Evolutionary conservation across 2,113 vertebrate species (phyloP), one percentile per base, ranked within the genome.

Genomic region (Sceloporus undulatus): DNA sequence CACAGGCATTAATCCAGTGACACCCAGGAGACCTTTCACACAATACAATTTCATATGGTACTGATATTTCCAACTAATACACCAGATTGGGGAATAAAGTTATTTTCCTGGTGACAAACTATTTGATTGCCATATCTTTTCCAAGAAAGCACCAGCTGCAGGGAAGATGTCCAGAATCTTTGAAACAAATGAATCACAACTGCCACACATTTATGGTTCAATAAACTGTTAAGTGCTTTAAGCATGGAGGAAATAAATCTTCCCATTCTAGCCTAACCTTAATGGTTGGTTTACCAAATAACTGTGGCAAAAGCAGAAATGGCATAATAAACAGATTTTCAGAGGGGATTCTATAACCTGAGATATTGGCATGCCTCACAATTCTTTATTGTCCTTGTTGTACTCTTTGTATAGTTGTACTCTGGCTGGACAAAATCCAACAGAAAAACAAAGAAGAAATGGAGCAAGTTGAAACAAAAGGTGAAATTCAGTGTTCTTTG

Each of bases 151-250:
- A 29, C 25, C 18, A 52, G 13, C 65, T 19, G 5, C 21, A 21
- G 66, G 66, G 70, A 52, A 83, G 14, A 52, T n/a, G 66, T 52
- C 48, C 27, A 5, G 38, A 70, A 48, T 29, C 21, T 38, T 40
- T 21, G 10, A 29, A 73, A n/a, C 25, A 71, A 84, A 73, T 54
- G 11, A 84, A 9, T 21, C 1, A n/a, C 42, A 54, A 21, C 38
- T 68, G 19, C 73, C 11, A 11, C 6, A 23, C 21, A 27, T 27
- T 40, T 48, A 27, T 68, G 66, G 62, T 68, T 34, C 59, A 62
- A 16, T 62, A 62, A 62, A 62, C 59, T 62, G 14, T 68, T 82
- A 82, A 82, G 62, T 68, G 77, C 48, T 54, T 78, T 78, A 78
- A 78, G 5, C 59, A 42, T 70, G 40, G 66, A 29, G 42, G 18